Evolutionary conservation across 2,888 invertebrate species (phyloP).

Genomic region (Rhodophaea formosa): DNA sequence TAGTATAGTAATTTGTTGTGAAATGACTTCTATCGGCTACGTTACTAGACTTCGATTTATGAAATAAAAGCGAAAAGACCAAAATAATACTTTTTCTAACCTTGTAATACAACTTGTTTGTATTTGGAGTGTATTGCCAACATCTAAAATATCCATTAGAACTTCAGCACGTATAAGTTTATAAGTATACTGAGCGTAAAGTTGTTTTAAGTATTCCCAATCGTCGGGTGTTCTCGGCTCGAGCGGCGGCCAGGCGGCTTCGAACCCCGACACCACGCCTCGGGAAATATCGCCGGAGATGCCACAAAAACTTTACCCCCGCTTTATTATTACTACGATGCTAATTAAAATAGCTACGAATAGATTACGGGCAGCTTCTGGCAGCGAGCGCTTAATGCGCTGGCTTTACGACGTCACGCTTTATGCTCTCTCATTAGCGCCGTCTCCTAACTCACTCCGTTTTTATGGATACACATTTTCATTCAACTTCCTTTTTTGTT

Average conservation of each 20-base stretch:
- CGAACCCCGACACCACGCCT: slow-evolving; percentile 41
- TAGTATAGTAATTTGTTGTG: too few species aligned
- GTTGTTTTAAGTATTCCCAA: slow-evolving; percentile 68
- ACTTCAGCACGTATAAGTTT: slow-evolving; percentile 49
- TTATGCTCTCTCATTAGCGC: slow-evolving; percentile 77
- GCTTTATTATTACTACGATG: slow-evolving; percentile 73
- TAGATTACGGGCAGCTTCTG: slow-evolving; percentile 77
- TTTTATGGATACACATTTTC: slow-evolving; percentile 65
- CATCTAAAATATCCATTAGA: slow-evolving; percentile 57
- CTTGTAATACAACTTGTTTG: background rate
- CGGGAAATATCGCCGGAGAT: slow-evolving; percentile 61
- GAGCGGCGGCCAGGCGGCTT: slow-evolving; percentile 40
- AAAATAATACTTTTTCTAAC: too few species aligned
- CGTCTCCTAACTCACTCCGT: slow-evolving; percentile 59
- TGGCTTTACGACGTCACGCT: slow-evolving; percentile 78
- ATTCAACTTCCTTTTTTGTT: slow-evolving; percentile 44
- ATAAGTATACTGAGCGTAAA: slow-evolving; percentile 59
- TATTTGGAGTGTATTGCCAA: slow-evolving; percentile 35
- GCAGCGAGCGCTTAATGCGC: slow-evolving; percentile 72
- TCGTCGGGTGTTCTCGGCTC: slow-evolving; percentile 35
- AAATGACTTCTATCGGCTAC: too few species aligned
- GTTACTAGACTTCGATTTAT: too few species aligned
- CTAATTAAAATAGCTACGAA: slow-evolving; percentile 79
- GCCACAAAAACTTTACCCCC: slow-evolving; percentile 73
- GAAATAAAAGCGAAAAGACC: too few species aligned